Conservation (phyloP, 2,113 vertebrate genomes). For the Amphiprion percula region DNA sequence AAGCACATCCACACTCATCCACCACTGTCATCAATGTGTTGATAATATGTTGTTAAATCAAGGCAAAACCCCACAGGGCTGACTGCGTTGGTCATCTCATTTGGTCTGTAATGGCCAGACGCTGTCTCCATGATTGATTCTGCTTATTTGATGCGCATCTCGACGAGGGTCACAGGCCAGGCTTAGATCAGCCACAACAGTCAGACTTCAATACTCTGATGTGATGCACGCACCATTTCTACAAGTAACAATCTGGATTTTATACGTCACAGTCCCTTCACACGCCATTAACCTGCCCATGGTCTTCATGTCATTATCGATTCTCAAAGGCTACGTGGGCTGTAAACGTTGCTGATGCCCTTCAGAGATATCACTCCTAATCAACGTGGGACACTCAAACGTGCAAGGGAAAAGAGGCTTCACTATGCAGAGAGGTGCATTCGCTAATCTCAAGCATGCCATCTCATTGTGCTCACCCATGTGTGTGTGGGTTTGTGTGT, state of each 20-base stretch:
- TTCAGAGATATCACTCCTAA: slow-evolving; percentile 75
- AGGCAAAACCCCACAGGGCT: slow-evolving; percentile 52
- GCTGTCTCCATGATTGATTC: slow-evolving; percentile 71
- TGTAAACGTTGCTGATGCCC: slow-evolving; percentile 68
- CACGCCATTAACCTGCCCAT: slow-evolving; percentile 77
- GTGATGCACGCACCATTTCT: slow-evolving; percentile 68
- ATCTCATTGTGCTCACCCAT: slow-evolving; percentile 36
- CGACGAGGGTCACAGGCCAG: slow-evolving; percentile 59
- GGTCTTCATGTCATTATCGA: slow-evolving; percentile 77
- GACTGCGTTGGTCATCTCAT: slow-evolving; percentile 67
- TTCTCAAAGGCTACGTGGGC: slow-evolving; percentile 70
- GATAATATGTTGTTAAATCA: slow-evolving; percentile 72
- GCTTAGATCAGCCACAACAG: slow-evolving; percentile 56
- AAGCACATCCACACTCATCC: slow-evolving; percentile 32
- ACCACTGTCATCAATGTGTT: slow-evolving; percentile 50
- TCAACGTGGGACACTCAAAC: slow-evolving; percentile 57
- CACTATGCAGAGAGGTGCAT: slow-evolving; percentile 13
- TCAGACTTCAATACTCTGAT: slow-evolving; percentile 67
- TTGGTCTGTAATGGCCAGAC: slow-evolving; percentile 60
- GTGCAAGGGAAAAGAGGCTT: slow-evolving; percentile 40
- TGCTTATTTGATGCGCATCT: slow-evolving; percentile 68
- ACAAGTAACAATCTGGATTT: slow-evolving; percentile 74
- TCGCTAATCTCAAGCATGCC: slow-evolving; percentile 31
- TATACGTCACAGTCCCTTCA: slow-evolving; percentile 73
- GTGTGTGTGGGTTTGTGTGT: slow-evolving; percentile 18